Evolutionary conservation across 1,140 invertebrate species (phyloP).

Genomic region (Eulimnadia texana): DNA sequence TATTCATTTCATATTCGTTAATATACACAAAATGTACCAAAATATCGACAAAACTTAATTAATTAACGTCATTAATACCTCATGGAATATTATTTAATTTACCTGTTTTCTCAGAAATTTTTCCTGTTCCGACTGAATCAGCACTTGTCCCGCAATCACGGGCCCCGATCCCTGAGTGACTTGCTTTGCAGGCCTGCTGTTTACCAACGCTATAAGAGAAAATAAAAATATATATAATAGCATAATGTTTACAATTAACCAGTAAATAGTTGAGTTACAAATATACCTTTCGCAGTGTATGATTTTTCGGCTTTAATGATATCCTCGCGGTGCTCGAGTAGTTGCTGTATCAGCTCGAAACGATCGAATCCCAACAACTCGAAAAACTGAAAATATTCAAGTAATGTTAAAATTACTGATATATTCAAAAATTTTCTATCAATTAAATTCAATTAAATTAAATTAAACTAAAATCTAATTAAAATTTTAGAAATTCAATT

Average conservation of each 20-base stretch:
- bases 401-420: too few species aligned
- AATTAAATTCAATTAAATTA: slow-evolving; percentile 1
- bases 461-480: background rate
- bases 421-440: too few species aligned
- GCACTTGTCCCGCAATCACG: slow-evolving; percentile 42
- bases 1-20: too few species aligned
- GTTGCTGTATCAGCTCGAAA: slow-evolving; percentile 64
- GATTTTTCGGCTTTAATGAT: slow-evolving; percentile 18
- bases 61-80: too few species aligned
- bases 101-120: slow-evolving; percentile 63
- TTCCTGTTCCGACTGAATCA: slow-evolving; percentile 69
- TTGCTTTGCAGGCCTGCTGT: slow-evolving; percentile 20
- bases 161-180: slow-evolving; percentile 14
- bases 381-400: slow-evolving; percentile 41
- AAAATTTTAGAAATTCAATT: too few species aligned
- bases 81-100: too few species aligned
- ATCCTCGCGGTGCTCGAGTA: slow-evolving; percentile 48
- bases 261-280: slow-evolving; percentile 20
- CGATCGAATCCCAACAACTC: slow-evolving; percentile 75
- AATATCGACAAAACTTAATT: too few species aligned
- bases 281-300: slow-evolving; percentile 14
- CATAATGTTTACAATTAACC: too few species aligned
- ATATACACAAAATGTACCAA: too few species aligned
- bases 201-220: slow-evolving; percentile 23
- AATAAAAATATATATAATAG: slow-evolving; percentile 7